Evolutionary conservation across 23 tunicate genomes (phyloP).

Genomic region (Oikopleura vanhoeffeni): DNA sequence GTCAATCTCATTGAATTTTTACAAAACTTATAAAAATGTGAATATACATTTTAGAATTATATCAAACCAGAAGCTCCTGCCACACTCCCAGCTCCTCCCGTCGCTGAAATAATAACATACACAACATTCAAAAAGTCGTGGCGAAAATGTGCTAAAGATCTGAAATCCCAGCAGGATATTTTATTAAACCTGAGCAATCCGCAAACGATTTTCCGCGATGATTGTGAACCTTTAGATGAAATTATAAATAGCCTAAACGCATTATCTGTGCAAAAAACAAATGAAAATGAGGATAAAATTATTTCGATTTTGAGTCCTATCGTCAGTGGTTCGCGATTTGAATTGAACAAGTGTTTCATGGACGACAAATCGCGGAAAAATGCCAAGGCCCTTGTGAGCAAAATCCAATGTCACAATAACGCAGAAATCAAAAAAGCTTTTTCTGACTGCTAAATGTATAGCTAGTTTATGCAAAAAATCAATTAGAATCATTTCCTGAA

Average conservation of each 20-base stretch:
- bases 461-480: too few relatives aligned
- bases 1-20: too few relatives aligned
- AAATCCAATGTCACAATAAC: too few relatives aligned
- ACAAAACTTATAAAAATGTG: too few relatives aligned
- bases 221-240: conserved; percentile 1
- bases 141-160: not conserved
- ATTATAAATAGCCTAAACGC: not conserved
- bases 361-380: not conserved
- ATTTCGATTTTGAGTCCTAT: not conserved
- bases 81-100: too few relatives aligned
- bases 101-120: too few relatives aligned
- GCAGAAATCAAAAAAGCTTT: too few relatives aligned
- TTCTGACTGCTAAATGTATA: too few relatives aligned
- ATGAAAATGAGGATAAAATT: not conserved
- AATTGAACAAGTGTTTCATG: not conserved
- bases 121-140: too few relatives aligned
- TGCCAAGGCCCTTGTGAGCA: not conserved
- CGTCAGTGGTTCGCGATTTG: not conserved
- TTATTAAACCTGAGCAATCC: not conserved
- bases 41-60: too few relatives aligned
- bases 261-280: not conserved
- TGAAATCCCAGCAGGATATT: not conserved
- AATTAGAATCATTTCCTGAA: too few relatives aligned
- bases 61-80: too few relatives aligned
- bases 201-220: not conserved